Evolutionary conservation across 2,888 invertebrate genomes (phyloP).

Genomic region (Megastigmus dorsalis): DNA sequence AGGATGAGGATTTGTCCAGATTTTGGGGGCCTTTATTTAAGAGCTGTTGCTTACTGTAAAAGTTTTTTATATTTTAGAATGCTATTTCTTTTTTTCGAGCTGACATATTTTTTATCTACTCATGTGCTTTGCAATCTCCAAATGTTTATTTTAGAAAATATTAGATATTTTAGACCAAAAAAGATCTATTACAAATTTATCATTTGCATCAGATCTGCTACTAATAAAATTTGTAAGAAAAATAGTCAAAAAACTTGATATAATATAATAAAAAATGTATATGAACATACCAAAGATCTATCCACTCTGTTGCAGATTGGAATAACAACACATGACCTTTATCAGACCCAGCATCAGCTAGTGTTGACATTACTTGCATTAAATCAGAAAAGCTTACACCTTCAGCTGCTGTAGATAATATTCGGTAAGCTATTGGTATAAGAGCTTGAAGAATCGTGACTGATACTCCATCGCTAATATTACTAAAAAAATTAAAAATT

Average conservation of each 20-base stretch:
- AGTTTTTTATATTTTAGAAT: no score
- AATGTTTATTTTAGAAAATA: no score
- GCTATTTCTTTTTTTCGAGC: no score
- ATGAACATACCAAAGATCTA: slow-evolving; percentile 80
- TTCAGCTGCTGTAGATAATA: slow-evolving; percentile 79
- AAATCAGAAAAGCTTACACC: slow-evolving; percentile 86
- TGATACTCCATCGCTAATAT: slow-evolving; percentile 79
- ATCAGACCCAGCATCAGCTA: slow-evolving; percentile 90
- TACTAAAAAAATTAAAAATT: slow-evolving; percentile 66
- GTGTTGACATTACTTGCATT: slow-evolving; percentile 85
- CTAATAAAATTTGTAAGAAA: no score
- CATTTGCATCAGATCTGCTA: no score
- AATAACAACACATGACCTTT: slow-evolving; percentile 88
- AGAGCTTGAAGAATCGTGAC: slow-evolving; percentile 82
- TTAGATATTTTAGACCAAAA: no score
- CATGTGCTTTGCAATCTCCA: no score
- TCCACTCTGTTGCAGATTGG: slow-evolving; percentile 87
- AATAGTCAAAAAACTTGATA: background rate
- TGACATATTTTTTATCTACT: no score
- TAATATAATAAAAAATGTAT: background rate
- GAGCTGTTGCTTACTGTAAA: slow-evolving; percentile 77
- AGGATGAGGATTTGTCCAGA: slow-evolving; percentile 76
- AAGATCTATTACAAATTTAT: no score
- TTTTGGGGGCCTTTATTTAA: slow-evolving; percentile 75
- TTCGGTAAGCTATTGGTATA: slow-evolving; percentile 83